phyloP scores from a whole-genome alignment of 2,888 invertebrate genomes.

The Autographa pulchrina region DNA sequence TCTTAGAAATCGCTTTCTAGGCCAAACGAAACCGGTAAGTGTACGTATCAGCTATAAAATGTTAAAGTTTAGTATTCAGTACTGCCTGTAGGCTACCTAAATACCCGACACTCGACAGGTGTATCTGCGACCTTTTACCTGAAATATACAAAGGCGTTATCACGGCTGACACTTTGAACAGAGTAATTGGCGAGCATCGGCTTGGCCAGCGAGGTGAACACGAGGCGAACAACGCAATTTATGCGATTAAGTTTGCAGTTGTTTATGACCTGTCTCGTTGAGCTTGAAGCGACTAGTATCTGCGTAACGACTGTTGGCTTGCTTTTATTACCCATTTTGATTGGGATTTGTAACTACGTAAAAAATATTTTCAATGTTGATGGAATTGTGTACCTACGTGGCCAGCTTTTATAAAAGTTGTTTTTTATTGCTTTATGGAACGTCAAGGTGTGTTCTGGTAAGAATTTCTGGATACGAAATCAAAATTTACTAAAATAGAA shows the following conservation, averaged over 20 bases:
- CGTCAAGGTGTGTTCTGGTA: no score
- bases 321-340: slow-evolving; percentile 10
- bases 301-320: slow-evolving; percentile 12
- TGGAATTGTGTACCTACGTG: neutral
- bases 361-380: neutral
- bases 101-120: neutral
- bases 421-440: no score
- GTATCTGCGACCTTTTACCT: neutral
- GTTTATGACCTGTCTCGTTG: slow-evolving; percentile 44
- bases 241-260: slow-evolving; percentile 48
- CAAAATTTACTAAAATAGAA: no score
- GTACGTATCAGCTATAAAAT: slow-evolving; percentile 1
- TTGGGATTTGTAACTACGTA: neutral
- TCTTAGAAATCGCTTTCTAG: neutral
- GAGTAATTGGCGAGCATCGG: slow-evolving; percentile 45
- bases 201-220: slow-evolving; percentile 33
- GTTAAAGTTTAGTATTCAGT: neutral
- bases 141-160: slow-evolving; percentile 27
- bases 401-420: neutral
- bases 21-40: neutral
- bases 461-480: no score
- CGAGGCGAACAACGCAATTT: slow-evolving; percentile 45
- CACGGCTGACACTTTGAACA: slow-evolving; percentile 34
- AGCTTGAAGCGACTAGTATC: slow-evolving; percentile 20
- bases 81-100: neutral